Conservation (phyloP, 2,888 invertebrate genomes). For the Xanthia icteritia region DNA sequence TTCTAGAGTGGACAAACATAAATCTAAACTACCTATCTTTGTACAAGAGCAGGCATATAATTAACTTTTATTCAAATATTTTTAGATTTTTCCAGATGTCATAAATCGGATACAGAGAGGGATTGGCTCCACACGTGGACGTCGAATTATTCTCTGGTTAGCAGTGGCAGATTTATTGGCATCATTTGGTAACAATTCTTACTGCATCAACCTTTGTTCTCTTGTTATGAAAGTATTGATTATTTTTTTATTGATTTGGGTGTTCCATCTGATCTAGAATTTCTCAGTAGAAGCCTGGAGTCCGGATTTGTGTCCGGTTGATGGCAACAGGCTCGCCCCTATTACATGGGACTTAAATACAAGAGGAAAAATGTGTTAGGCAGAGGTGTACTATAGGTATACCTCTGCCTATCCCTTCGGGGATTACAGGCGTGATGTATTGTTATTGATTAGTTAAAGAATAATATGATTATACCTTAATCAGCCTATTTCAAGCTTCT, state of each 20-base stretch:
- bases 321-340: too few relatives aligned
- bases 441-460: too few relatives aligned
- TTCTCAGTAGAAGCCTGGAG: too few relatives aligned
- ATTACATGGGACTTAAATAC: too few relatives aligned
- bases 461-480: not conserved
- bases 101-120: conserved; percentile 85
- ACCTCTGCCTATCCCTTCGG: too few relatives aligned
- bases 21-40: not conserved
- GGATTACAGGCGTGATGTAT: too few relatives aligned
- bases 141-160: conserved; percentile 94
- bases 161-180: conserved; percentile 95
- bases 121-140: conserved; percentile 91
- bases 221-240: not conserved
- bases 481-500: not conserved
- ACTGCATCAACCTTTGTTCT: not conserved
- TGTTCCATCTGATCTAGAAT: too few relatives aligned
- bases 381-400: too few relatives aligned
- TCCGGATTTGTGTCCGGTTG: too few relatives aligned
- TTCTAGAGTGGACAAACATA: not conserved
- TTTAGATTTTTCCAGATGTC: conserved; percentile 92
- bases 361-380: too few relatives aligned
- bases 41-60: not conserved
- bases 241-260: too few relatives aligned
- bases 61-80: conserved; percentile 41
- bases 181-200: conserved; percentile 91